A percentile compares a stretch with the other conserved stretches of the same genome.
phyloP scores from a whole-genome alignment of 2,797 vertebrate species.

The Urocyon cinereoargenteus region DNA sequence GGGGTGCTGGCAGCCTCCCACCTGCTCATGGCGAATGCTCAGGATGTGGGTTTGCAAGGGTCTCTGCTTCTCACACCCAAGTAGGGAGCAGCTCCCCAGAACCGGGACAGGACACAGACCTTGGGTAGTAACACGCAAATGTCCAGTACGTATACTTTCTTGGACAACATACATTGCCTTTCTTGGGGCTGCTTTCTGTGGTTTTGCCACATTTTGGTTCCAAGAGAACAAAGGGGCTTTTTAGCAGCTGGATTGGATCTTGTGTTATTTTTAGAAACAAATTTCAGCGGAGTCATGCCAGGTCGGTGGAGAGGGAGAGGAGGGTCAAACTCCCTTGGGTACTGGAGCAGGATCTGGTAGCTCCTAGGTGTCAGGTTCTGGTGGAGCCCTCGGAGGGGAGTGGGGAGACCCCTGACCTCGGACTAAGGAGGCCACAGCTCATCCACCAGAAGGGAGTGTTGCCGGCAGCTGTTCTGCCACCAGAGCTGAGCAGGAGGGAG shows the following conservation, averaged over 20 bases:
- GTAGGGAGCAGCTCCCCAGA: not conserved
- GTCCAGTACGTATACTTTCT: not conserved
- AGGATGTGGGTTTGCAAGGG: not conserved
- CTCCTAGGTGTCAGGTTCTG: not conserved
- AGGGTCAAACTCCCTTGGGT: not conserved
- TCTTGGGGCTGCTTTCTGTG: slow-evolving; percentile 56
- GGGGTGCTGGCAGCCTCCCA: not conserved
- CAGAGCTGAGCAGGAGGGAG: not conserved
- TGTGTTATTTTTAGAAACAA: slow-evolving; percentile 74
- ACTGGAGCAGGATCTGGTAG: not conserved
- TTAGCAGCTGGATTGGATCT: slow-evolving; percentile 68
- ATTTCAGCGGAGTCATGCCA: slow-evolving; percentile 60
- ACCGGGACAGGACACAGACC: not conserved
- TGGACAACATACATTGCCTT: not conserved
- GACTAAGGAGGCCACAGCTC: not conserved
- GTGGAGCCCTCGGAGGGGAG: not conserved
- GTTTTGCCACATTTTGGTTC: slow-evolving; percentile 63
- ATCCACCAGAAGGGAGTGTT: not conserved
- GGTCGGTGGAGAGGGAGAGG: not conserved
- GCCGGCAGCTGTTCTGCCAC: not conserved
- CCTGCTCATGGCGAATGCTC: not conserved
- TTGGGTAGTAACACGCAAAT: not conserved
- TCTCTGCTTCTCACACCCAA: not conserved
- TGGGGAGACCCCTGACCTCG: not conserved
- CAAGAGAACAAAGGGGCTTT: slow-evolving; percentile 73